Evolutionary conservation across 2,888 invertebrate genomes (phyloP).

Genomic region (Orchesella flavescens): DNA sequence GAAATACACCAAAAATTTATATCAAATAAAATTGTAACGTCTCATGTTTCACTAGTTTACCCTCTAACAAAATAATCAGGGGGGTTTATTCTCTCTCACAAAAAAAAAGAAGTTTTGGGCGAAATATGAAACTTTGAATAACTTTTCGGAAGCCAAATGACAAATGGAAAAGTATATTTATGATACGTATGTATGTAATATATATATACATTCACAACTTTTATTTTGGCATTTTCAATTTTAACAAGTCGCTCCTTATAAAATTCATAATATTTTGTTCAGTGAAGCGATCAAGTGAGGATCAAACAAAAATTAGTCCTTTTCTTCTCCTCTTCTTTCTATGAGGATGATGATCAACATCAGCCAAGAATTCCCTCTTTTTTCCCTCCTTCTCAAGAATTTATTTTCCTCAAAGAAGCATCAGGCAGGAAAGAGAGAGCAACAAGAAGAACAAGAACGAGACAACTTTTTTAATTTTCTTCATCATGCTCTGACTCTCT

Average conservation of each 20-base stretch:
- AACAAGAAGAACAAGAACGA: neutral
- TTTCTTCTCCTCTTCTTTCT: neutral
- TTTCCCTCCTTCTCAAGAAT: slow-evolving; percentile 8
- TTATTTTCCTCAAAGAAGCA: neutral
- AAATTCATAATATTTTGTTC: neutral
- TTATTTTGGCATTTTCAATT: too few species aligned
- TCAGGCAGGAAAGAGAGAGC: slow-evolving; percentile 14
- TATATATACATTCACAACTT: too few species aligned
- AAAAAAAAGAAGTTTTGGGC: neutral
- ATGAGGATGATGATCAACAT: neutral
- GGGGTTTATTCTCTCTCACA: too few species aligned
- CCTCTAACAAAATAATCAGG: too few species aligned
- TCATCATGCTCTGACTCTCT: slow-evolving; percentile 8
- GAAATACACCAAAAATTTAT: neutral
- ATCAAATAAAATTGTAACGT: neutral
- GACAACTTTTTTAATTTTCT: slow-evolving; percentile 46
- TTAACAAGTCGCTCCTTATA: too few species aligned
- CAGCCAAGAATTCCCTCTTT: neutral
- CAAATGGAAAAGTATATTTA: too few species aligned
- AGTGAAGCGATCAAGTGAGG: neutral
- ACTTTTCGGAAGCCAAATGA: too few species aligned
- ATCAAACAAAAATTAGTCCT: neutral
- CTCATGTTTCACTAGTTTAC: too few species aligned
- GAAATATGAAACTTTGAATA: too few species aligned
- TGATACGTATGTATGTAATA: too few species aligned